Base-by-base conservation (phyloP, 2,797 vertebrate genomes). In the Halcyon smyrnensis region DNA sequence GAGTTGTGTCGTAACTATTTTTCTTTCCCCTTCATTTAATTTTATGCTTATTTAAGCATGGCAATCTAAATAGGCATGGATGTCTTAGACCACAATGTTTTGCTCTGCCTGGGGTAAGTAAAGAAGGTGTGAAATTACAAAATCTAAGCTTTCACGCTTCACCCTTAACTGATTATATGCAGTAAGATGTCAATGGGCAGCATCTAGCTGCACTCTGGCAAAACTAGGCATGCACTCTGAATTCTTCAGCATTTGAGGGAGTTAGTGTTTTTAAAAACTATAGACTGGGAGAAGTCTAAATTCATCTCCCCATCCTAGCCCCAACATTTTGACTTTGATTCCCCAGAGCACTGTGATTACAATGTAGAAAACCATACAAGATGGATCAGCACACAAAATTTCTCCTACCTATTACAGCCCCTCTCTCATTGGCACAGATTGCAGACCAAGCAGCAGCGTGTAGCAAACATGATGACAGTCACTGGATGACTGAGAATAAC, bases 41-140 rank as follows among this genome's bases (percentile, higher is more conserved):
- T 87, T 78, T 84, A 87, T 87, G 76, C 82, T 85, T 82, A 84
- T 63, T 93, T 83, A 92, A 93, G 87, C 51, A n/a, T 79, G 56
- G 41, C 60, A 73, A 65, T 78, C 64, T 69, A 59, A 91, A 90
- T 48, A 73, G 80, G 91, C 86, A 75, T 37, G 46, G 74, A 75
- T 87, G 70, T 67, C 53, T 62, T 60, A 71, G 43, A 76, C 69
- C 34, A 77, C 76, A 89, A 51, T 34, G 75, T 87, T 82, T 70
- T 39, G 43, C 63, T 84, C 34, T 80, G 76, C 63, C 60, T 65
- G 25, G 13, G 36, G 57, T 91, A 89, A 73, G 69, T 76, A 65
- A 76, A 92, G 87, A 46, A 89, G 37, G 78, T 92, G 74, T 90
- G 87, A 92, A 95, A 95, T 92, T 43, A 87, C 43, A 87, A 84